Conservation (phyloP, 2,888 invertebrate genomes). For the Ophion slaviceki region DNA sequence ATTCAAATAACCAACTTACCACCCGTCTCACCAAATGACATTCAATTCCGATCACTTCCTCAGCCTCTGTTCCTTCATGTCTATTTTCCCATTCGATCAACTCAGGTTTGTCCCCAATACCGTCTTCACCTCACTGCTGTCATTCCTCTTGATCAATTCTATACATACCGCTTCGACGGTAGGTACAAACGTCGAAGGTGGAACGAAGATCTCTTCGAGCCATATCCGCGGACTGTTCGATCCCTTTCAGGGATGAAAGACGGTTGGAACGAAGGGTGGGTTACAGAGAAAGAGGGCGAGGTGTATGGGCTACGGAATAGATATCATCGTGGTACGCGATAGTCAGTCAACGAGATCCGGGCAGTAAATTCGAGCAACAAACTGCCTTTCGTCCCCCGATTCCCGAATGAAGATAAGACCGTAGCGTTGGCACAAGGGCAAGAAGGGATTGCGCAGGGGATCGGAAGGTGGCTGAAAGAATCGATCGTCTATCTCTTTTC, state of each 20-base stretch:
- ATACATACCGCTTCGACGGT: background rate
- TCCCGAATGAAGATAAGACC: constrained; percentile 53
- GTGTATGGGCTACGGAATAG: constrained; percentile 47
- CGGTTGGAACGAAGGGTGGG: constrained; percentile 5
- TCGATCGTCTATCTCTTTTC: constrained; percentile 39
- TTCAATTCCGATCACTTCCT: background rate
- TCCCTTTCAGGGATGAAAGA: constrained; percentile 32
- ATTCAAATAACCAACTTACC: background rate
- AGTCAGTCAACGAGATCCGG: constrained; percentile 70
- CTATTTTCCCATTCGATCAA: background rate
- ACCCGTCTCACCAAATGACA: background rate
- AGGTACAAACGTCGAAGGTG: background rate
- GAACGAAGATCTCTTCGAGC: constrained; percentile 6
- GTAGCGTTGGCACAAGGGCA: constrained; percentile 24
- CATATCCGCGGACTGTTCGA: constrained; percentile 7
- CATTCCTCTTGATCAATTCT: constrained; percentile 1
- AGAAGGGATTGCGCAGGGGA: constrained; percentile 23
- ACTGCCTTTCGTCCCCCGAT: constrained; percentile 68
- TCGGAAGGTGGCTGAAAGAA: constrained; percentile 6
- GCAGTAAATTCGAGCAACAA: constrained; percentile 76
- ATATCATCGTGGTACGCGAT: constrained; percentile 71
- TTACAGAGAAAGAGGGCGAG: background rate
- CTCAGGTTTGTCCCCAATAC: background rate
- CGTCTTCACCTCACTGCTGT: background rate
- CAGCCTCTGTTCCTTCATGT: background rate